Percentiles rank a stretch among this genome's conserved stretches.
These are phyloP conservation scores for Catagonus wagneri DNA, from an alignment of 2,113 vertebrate species.

Conservation along the genomic window DNA sequence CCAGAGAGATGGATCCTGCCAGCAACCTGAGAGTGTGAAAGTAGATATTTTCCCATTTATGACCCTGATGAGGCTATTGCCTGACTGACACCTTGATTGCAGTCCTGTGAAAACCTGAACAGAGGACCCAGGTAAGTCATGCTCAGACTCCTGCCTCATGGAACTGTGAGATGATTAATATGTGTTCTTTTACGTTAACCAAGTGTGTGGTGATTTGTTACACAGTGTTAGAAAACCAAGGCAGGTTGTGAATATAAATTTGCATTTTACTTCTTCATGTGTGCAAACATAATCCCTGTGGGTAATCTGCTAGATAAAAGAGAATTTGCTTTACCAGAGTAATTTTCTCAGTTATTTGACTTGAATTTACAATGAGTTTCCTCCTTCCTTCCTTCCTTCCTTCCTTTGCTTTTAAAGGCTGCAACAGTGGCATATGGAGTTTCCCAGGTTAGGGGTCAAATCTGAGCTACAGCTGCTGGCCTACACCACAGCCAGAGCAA, in stretches of 20 bases:
- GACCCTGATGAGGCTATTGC: too few relatives aligned
- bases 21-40: neutral
- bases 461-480: too few relatives aligned
- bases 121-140: neutral
- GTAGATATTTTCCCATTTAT: neutral
- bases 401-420: too few relatives aligned
- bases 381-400: too few relatives aligned
- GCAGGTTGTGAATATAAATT: neutral
- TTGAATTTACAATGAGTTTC: neutral
- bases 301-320: neutral
- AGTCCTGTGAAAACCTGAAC: neutral
- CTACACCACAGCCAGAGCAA: too few relatives aligned
- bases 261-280: neutral
- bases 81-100: neutral
- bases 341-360: constrained; percentile 30
- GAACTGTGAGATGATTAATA: neutral
- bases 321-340: neutral
- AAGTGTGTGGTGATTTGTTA: neutral
- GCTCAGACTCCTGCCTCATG: neutral
- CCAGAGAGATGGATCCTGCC: neutral
- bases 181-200: neutral
- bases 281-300: neutral
- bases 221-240: neutral
- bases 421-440: too few relatives aligned
- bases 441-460: too few relatives aligned